Base-by-base conservation (phyloP, 2,888 invertebrate genomes). In the Rhorus exstirpatorius region DNA sequence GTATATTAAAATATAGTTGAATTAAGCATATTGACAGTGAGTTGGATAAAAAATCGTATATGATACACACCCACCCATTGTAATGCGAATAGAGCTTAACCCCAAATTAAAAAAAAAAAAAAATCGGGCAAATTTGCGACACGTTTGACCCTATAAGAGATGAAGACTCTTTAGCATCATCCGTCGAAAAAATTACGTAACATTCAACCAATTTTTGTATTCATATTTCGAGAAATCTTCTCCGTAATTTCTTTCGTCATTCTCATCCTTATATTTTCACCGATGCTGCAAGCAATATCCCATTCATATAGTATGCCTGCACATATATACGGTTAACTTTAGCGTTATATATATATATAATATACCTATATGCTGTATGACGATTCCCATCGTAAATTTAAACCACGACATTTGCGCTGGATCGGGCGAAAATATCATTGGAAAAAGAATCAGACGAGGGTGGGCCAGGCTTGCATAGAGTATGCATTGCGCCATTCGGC, bases 381-480 rank as follows among this genome's bases (percentile, higher is more conserved):
- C 58, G 49, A 76, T 51, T 65, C 55, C 35, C 49, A 49, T 60
- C 71, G 51, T 77, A 77, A 76, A 72, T 77, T 81, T 77, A 38
- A 70, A 44, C 46, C 60, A 21, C 60, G 51, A 55, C 60, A 72
- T 72, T 72, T 77, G 68, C 77, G 72, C 77, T 35, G 67, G 81
- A 72, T 81, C 71, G 77, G 46, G 53, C n/a, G 67, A 77, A 77
- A 77, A 81, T 81, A 77, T 77, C 77, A 81, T 81, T 81, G 72
- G 51, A 74, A 72, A 74, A 72, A 71, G 71, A 71, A 67, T 65
- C 21, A 76, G 49, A 67, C 24, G 31, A 51, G 51, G 1, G 44
- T 21, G 14, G 38, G 38, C 21, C 35, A 6, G 17, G 2, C 21
- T 63, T 79, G 31, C 10, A 12, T 6, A 41, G 58, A 12, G 41